phyloP scores from a whole-genome alignment of 2,888 invertebrate genomes.

The Acrobasis suavella region DNA sequence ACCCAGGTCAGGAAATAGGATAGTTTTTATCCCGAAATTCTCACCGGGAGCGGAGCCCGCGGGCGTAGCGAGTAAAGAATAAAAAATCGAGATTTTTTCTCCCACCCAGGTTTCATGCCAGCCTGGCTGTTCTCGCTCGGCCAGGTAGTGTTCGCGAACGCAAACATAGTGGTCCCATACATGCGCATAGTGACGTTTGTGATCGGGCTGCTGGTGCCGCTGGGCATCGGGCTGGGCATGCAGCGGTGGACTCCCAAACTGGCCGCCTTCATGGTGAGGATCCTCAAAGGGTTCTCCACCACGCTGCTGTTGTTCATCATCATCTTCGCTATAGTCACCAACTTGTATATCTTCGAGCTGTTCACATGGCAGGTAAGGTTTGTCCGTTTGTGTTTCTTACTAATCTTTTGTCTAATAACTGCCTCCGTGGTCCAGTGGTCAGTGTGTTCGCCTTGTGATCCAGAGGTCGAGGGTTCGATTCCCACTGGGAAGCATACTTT shows the following conservation, averaged over 20 bases:
- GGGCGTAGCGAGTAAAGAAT: too few species aligned
- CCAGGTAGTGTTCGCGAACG: constrained; percentile 86
- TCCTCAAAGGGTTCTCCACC: constrained; percentile 92
- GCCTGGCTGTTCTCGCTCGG: constrained; percentile 95
- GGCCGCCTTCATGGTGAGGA: constrained; percentile 87
- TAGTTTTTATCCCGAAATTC: too few species aligned
- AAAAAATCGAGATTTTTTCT: constrained; percentile 1
- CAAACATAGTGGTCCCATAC: constrained; percentile 90
- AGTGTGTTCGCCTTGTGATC: too few species aligned
- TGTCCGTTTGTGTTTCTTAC: not conserved
- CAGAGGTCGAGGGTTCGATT: too few species aligned
- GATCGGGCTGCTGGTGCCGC: constrained; percentile 88
- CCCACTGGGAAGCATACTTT: too few species aligned
- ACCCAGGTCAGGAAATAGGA: too few species aligned
- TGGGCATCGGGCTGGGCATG: constrained; percentile 81
- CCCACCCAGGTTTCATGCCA: constrained; percentile 89
- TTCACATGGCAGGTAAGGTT: constrained; percentile 92
- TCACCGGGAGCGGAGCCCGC: too few species aligned
- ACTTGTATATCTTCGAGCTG: constrained; percentile 92
- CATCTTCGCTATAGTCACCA: constrained; percentile 93
- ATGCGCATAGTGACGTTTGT: constrained; percentile 88
- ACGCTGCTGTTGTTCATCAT: constrained; percentile 91
- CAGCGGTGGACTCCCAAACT: constrained; percentile 87
- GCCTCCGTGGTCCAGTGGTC: too few species aligned
- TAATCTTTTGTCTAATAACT: too few species aligned